Percentiles rank a stretch among this genome's conserved stretches.
Evolutionary conservation across 2,888 invertebrate species (phyloP).

Genomic region (Metalampra italica): DNA sequence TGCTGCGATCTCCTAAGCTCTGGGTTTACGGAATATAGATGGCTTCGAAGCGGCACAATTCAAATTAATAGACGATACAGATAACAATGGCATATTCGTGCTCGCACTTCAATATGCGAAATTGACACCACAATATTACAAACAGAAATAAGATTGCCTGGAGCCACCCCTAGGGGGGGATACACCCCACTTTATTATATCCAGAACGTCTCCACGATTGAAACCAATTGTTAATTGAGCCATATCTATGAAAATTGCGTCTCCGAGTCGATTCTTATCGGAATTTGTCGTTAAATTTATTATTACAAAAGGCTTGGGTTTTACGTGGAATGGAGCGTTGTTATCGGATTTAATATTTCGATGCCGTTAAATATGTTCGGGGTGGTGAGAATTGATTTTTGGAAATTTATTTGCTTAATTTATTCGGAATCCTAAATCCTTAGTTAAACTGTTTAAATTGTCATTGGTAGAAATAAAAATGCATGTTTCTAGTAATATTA

Average conservation of each 20-base stretch:
- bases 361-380: constrained; percentile 17
- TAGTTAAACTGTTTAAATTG: no score
- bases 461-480: no score
- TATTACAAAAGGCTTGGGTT: constrained; percentile 51
- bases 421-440: no score
- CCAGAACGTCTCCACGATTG: constrained; percentile 75
- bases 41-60: constrained; percentile 25
- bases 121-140: constrained; percentile 78
- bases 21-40: not conserved
- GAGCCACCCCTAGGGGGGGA: constrained; percentile 58
- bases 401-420: not conserved
- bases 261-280: constrained; percentile 72
- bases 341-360: constrained; percentile 40
- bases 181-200: constrained; percentile 59
- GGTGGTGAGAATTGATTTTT: constrained; percentile 7
- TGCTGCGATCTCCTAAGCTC: no score
- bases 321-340: constrained; percentile 48
- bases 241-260: constrained; percentile 77
- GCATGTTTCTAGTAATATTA: no score
- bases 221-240: constrained; percentile 79
- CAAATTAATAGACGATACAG: constrained; percentile 63
- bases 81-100: constrained; percentile 58
- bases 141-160: constrained; percentile 76
- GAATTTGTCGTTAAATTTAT: constrained; percentile 73
- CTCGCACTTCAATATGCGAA: constrained; percentile 75